Evolutionary conservation across 2,888 invertebrate genomes (phyloP).

Genomic region (Drosophila nigricruria): DNA sequence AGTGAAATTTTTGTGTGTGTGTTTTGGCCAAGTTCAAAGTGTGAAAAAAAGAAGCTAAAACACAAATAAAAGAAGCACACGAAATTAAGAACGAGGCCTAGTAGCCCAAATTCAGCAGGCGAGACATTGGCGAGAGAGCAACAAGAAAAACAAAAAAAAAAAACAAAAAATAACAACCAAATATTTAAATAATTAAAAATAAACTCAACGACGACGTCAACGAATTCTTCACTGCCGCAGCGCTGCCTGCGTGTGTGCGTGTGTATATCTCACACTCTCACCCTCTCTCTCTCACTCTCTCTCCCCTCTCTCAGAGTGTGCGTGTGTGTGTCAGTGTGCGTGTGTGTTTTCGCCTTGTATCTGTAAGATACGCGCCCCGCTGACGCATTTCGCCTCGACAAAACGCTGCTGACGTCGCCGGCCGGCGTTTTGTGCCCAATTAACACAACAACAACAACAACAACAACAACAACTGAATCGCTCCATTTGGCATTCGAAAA

Average conservation of each 20-base stretch:
- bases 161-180: constrained; percentile 29
- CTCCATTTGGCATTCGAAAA: constrained; percentile 41
- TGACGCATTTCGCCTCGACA: constrained; percentile 64
- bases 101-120: constrained; percentile 74
- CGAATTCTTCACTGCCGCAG: constrained; percentile 52
- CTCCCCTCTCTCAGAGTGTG: neutral
- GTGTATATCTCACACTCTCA: neutral
- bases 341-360: constrained; percentile 53
- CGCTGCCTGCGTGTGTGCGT: constrained; percentile 24
- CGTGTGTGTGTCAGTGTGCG: constrained; percentile 22
- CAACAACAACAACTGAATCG: constrained; percentile 60
- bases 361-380: constrained; percentile 74
- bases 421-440: constrained; percentile 84
- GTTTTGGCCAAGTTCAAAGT: constrained; percentile 43
- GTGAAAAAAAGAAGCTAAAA: constrained; percentile 19
- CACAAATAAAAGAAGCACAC: constrained; percentile 29
- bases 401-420: constrained; percentile 69
- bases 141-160: constrained; percentile 22
- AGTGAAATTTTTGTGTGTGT: constrained; percentile 56
- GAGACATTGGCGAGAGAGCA: constrained; percentile 46
- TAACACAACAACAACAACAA: constrained; percentile 73
- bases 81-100: constrained; percentile 81
- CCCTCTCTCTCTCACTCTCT: neutral
- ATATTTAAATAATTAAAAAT: constrained; percentile 80
- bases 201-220: constrained; percentile 71